These are phyloP conservation scores for Muschampia plurimacula DNA, from an alignment of 2,888 invertebrate species.

Conservation along the genomic window DNA sequence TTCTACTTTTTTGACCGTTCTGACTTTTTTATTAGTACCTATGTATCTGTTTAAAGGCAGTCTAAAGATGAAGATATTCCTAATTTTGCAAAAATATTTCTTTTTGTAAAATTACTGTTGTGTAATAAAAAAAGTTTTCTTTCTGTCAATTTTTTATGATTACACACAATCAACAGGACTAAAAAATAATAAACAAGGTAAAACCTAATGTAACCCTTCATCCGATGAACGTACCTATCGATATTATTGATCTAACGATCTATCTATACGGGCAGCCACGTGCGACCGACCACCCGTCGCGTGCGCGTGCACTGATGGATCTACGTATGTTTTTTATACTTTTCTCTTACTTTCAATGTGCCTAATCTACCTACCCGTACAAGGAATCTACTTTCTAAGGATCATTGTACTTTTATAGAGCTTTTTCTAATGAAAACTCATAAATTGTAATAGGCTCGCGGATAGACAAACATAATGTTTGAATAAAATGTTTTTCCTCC, in stretches of 20 bases:
- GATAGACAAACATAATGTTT: background rate
- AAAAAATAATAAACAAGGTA: background rate
- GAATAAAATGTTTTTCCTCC: background rate
- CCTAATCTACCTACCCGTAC: conserved; percentile 50
- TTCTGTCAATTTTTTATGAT: too few relatives aligned
- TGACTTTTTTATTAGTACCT: too few relatives aligned
- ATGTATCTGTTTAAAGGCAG: too few relatives aligned
- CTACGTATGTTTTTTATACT: conserved; percentile 51
- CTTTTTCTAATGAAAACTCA: background rate
- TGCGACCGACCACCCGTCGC: conserved; percentile 74
- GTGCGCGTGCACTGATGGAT: conserved; percentile 63
- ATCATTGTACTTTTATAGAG: background rate
- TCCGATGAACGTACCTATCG: conserved; percentile 47
- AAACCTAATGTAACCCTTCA: background rate
- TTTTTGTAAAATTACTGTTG: too few relatives aligned
- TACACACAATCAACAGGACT: too few relatives aligned
- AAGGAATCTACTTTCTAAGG: conserved; percentile 41
- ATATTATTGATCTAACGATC: conserved; percentile 67
- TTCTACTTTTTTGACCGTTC: too few relatives aligned
- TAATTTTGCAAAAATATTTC: too few relatives aligned
- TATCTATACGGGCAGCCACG: conserved; percentile 75
- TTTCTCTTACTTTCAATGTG: conserved; percentile 48
- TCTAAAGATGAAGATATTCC: too few relatives aligned
- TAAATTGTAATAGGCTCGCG: background rate
- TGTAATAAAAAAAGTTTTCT: too few relatives aligned